Evolutionary conservation across 2,797 vertebrate genomes (phyloP).

Genomic region (Sphenodon punctatus): DNA sequence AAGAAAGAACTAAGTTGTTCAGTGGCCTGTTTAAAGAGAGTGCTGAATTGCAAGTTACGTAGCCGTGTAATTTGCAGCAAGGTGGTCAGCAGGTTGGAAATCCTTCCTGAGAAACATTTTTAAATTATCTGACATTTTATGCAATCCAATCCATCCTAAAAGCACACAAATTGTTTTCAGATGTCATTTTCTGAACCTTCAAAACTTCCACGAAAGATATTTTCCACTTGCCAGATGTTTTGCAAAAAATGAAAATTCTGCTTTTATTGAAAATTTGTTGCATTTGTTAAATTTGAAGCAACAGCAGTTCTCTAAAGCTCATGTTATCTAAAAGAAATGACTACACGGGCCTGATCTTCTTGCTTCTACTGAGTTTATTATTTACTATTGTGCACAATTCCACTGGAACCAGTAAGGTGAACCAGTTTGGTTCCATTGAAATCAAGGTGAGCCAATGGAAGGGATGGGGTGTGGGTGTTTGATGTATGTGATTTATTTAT

Average conservation of each 20-base stretch:
- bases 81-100: conserved; percentile 1
- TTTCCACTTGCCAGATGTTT: not conserved
- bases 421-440: too few relatives aligned
- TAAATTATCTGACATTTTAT: not conserved
- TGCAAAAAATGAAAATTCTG: too few relatives aligned
- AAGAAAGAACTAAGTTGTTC: too few relatives aligned
- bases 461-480: too few relatives aligned
- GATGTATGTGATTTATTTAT: too few relatives aligned
- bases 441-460: too few relatives aligned
- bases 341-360: not conserved
- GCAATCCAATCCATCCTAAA: not conserved
- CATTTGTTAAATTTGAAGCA: not conserved
- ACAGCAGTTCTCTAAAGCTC: not conserved
- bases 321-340: not conserved
- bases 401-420: not conserved
- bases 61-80: too few relatives aligned
- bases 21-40: too few relatives aligned
- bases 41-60: not conserved
- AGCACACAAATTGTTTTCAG: not conserved
- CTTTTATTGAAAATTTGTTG: not conserved
- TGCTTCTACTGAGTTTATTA: not conserved
- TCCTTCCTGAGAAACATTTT: not conserved
- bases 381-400: not conserved
- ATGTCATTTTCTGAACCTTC: not conserved
- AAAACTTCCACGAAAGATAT: not conserved